Evolutionary conservation across 2,797 vertebrate species (phyloP).

Genomic region (Catamblyrhynchus diadema): DNA sequence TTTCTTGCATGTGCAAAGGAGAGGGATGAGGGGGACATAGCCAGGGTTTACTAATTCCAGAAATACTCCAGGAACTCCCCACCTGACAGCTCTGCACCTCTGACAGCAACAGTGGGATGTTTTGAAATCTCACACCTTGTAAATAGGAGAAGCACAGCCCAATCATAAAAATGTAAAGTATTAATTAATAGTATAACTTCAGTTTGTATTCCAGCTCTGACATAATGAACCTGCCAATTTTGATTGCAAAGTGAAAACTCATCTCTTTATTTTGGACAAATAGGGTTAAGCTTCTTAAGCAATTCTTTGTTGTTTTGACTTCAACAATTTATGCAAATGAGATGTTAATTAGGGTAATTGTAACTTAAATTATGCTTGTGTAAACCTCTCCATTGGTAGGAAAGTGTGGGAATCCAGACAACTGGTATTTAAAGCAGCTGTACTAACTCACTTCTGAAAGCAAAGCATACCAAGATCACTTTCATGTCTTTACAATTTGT

Average conservation of each 20-base stretch:
- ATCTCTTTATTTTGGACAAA: constrained; percentile 86
- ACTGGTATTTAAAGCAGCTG: constrained; percentile 86
- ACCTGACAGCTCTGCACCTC: neutral
- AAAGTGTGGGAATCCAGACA: constrained; percentile 90
- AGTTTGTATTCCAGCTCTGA: constrained; percentile 38
- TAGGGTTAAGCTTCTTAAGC: constrained; percentile 88
- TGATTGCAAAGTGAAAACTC: constrained; percentile 80
- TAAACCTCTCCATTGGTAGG: constrained; percentile 88
- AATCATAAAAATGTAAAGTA: constrained; percentile 49
- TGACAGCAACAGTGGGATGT: neutral
- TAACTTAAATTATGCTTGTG: constrained; percentile 93
- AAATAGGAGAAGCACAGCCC: neutral
- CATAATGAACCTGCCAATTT: constrained; percentile 75
- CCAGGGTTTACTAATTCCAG: neutral
- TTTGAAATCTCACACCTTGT: constrained; percentile 23
- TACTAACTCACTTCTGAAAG: constrained; percentile 81
- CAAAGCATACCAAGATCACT: constrained; percentile 82
- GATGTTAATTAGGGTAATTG: constrained; percentile 95
- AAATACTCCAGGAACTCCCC: neutral
- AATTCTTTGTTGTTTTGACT: constrained; percentile 89
- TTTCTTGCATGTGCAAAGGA: rapidly evolving
- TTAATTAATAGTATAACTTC: constrained; percentile 65
- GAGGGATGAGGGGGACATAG: neutral
- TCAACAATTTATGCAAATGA: constrained; percentile 98
- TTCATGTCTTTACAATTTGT: constrained; percentile 86